Evolutionary conservation across 1,140 invertebrate species (phyloP).

Genomic region (Euborellia annulipes): DNA sequence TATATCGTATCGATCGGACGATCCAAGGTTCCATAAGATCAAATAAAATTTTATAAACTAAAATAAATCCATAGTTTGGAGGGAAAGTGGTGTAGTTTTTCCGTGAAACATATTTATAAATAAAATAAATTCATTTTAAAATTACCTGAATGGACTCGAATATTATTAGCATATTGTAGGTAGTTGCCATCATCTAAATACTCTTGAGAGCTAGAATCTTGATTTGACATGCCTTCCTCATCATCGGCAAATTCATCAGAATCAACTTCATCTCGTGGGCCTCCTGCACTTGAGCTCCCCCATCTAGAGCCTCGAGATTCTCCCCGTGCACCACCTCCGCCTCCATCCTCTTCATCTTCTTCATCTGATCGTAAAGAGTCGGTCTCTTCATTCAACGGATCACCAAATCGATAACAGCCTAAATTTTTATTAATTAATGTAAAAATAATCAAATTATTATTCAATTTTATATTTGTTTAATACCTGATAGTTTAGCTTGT

Average conservation of each 20-base stretch:
- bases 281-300: slow-evolving; percentile 8
- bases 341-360: slow-evolving; percentile 31
- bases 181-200: slow-evolving; percentile 28
- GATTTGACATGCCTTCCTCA: slow-evolving; percentile 41
- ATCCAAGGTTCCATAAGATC: too few relatives aligned
- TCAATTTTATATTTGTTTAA: slow-evolving; percentile 7
- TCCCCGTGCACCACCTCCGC: slow-evolving; percentile 17
- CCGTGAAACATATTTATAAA: too few relatives aligned
- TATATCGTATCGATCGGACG: too few relatives aligned
- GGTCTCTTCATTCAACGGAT: slow-evolving; percentile 46
- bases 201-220: slow-evolving; percentile 40
- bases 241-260: slow-evolving; percentile 50
- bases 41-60: too few relatives aligned
- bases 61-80: too few relatives aligned
- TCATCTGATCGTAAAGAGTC: slow-evolving; percentile 44
- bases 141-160: slow-evolving; percentile 1
- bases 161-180: too few relatives aligned
- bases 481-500: slow-evolving; percentile 58
- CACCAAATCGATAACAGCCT: slow-evolving; percentile 46
- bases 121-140: too few relatives aligned
- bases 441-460: slow-evolving; percentile 6
- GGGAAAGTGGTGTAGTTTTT: too few relatives aligned
- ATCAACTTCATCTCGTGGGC: slow-evolving; percentile 31
- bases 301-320: too few relatives aligned
- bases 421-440: too few relatives aligned